phyloP scores from a whole-genome alignment of 2,888 invertebrate species.

The Xanthia togata region DNA sequence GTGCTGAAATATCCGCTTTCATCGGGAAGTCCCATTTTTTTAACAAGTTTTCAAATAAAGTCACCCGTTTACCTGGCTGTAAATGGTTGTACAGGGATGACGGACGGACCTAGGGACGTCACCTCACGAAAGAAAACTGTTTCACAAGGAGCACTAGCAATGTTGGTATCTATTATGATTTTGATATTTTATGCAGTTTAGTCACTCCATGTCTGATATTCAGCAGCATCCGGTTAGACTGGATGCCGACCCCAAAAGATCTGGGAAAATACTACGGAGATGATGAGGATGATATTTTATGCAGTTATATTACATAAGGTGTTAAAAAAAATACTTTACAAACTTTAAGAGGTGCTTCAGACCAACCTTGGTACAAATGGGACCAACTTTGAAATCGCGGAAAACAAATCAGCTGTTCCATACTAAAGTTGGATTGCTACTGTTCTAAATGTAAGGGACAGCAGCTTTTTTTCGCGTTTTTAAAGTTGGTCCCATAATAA shows the following conservation, averaged over 20 bases:
- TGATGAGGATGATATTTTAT: neutral
- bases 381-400: too few relatives aligned
- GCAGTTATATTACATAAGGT: neutral
- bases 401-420: too few relatives aligned
- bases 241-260: neutral
- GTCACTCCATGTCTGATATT: neutral
- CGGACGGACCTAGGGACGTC: neutral
- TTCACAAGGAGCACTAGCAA: neutral
- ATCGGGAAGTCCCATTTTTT: neutral
- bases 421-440: too few relatives aligned
- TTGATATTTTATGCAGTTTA: neutral
- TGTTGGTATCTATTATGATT: neutral
- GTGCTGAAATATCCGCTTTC: slow-evolving; percentile 24
- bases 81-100: neutral
- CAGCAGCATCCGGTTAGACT: neutral
- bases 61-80: neutral
- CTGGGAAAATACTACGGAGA: neutral
- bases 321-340: too few relatives aligned
- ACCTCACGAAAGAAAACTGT: neutral
- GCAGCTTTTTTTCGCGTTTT: too few relatives aligned
- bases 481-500: too few relatives aligned
- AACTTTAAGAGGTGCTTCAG: too few relatives aligned
- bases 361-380: too few relatives aligned
- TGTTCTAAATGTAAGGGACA: too few relatives aligned
- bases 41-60: neutral